Base-by-base conservation (phyloP, 2,113 vertebrate genomes). In the Pachycephala philippinensis region DNA sequence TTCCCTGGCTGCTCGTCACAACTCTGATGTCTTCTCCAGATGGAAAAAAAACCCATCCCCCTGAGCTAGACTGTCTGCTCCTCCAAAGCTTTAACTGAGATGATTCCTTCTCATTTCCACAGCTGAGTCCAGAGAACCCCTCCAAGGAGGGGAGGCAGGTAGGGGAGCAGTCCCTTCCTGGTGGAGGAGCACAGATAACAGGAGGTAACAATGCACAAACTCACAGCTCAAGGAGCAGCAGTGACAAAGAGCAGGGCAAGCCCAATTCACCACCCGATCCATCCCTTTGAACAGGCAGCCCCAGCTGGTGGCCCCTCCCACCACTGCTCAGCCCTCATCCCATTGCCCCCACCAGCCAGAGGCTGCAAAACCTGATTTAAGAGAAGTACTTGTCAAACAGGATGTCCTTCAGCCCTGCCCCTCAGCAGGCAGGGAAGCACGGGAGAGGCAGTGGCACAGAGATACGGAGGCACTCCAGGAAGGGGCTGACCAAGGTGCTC, bases 381-480 rank as follows among this genome's bases (percentile, higher is more conserved):
- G 50, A 78, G 60, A 37, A 39, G 35, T 33, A 27, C 13, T 23
- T 33, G 30, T 42, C 45, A 31, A 45, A 44, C 24, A 50, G 31
- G 42, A 65, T 9, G 4, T 68, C 39, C 35, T 42, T 42, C 2
- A 1, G 9, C 24, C 19, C 37, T 47, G n/a, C 12, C 20, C 40
- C 6, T 0, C 15, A 26, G 45, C 75, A 61, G 28, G 18, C 54
- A 47, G 49, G 4, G 33, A 60, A 57, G 47, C 42, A 63, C 26
- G 21, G 37, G 26, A 68, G 33, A 31, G 21, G 10, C 1, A 2
- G 13, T 6, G 19, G 33, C 22, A 88, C 6, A 17, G 44, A 37
- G 7, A 18, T 4, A 8, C 3, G 6, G 0, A 77, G 15, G 54
- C 20, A 17, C 15, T 18, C 0, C 0, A 5, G 15, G 5, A 70